Conservation (phyloP, 2,888 invertebrate species). For the Lacanobia oleracea region DNA sequence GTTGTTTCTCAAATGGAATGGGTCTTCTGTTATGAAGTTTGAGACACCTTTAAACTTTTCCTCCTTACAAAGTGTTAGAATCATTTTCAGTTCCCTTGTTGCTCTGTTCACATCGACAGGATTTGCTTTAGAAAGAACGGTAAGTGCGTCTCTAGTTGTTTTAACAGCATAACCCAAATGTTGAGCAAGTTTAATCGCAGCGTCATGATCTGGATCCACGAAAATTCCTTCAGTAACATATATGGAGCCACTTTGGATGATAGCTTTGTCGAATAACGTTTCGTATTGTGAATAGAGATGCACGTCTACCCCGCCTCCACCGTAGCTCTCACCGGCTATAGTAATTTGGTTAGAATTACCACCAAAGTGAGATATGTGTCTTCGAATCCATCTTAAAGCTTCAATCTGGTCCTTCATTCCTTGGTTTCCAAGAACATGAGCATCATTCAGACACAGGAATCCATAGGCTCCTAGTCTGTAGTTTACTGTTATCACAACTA, state of each 20-base stretch:
- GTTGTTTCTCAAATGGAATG: slow-evolving; percentile 65
- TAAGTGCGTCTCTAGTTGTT: slow-evolving; percentile 69
- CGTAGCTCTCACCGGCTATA: slow-evolving; percentile 81
- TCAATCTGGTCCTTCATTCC: slow-evolving; percentile 80
- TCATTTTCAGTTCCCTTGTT: slow-evolving; percentile 60
- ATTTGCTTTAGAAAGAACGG: slow-evolving; percentile 66
- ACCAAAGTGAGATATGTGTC: slow-evolving; percentile 79
- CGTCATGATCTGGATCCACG: slow-evolving; percentile 68
- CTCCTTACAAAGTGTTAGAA: slow-evolving; percentile 73
- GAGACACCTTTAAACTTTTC: slow-evolving; percentile 65
- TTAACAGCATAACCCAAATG: slow-evolving; percentile 68
- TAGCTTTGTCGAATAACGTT: slow-evolving; percentile 74
- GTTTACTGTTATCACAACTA: slow-evolving; percentile 76
- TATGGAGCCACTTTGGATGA: slow-evolving; percentile 78
- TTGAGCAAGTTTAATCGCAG: slow-evolving; percentile 73
- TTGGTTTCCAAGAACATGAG: slow-evolving; percentile 75
- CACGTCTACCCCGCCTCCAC: slow-evolving; percentile 76
- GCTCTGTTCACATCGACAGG: slow-evolving; percentile 71
- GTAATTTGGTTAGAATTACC: slow-evolving; percentile 77
- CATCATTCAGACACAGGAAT: slow-evolving; percentile 79
- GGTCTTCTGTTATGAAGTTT: slow-evolving; percentile 69
- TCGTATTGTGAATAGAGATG: slow-evolving; percentile 75
- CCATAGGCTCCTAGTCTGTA: slow-evolving; percentile 82
- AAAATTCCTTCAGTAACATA: slow-evolving; percentile 69
- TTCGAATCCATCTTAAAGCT: slow-evolving; percentile 78